These are phyloP conservation scores for Amphibalanus amphitrite DNA, from an alignment of 1,140 invertebrate species.

Conservation along the genomic window DNA sequence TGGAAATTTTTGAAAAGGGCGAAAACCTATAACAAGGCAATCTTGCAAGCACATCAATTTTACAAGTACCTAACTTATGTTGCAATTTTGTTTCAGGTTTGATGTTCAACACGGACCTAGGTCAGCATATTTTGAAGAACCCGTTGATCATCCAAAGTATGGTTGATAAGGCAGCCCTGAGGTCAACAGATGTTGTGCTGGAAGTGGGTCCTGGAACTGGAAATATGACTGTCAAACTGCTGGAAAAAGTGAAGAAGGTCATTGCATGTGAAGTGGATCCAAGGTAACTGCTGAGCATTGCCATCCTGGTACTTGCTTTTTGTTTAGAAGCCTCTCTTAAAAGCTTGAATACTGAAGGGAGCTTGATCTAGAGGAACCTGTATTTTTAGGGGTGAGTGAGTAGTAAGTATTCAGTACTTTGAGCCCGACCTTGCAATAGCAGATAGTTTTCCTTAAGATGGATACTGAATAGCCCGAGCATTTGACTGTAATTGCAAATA, in stretches of 20 bases:
- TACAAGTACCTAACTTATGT: too few species aligned
- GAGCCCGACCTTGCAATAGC: too few species aligned
- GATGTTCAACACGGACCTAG: conserved; percentile 55
- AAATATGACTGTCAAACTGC: conserved; percentile 89
- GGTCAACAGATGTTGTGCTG: conserved; percentile 81
- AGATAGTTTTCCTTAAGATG: too few species aligned
- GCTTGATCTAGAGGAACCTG: neutral
- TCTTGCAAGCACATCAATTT: conserved; percentile 10
- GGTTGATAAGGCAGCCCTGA: conserved; percentile 84
- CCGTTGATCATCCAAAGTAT: conserved; percentile 86
- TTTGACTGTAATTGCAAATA: too few species aligned
- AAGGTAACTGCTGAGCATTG: conserved; percentile 27
- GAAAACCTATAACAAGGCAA: conserved; percentile 7
- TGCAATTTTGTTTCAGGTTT: conserved; percentile 24
- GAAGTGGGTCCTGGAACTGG: conserved; percentile 98
- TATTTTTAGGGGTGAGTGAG: neutral
- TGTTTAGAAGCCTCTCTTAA: conserved; percentile 9
- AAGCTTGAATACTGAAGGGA: neutral
- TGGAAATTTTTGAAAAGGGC: too few species aligned
- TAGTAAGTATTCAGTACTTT: conserved; percentile 17
- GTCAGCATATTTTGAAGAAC: conserved; percentile 98
- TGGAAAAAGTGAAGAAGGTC: conserved; percentile 88
- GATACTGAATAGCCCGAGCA: too few species aligned
- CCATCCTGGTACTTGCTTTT: conserved; percentile 11
- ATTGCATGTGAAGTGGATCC: conserved; percentile 96